phyloP scores from a whole-genome alignment of 2,113 vertebrate species.

The Cinclus mexicanus region DNA sequence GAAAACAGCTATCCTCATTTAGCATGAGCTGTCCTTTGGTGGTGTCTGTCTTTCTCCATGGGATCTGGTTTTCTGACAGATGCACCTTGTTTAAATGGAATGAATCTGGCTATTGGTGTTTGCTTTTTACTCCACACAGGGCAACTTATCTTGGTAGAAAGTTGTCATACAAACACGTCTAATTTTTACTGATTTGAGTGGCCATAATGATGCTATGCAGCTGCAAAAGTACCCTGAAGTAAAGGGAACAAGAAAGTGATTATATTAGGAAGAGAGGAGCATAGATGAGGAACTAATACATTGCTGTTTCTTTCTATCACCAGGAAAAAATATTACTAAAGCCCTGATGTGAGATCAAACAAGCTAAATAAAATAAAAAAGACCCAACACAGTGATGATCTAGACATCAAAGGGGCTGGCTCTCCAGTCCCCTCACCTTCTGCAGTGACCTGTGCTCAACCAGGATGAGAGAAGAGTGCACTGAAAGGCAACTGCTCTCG shows the following conservation, averaged over 20 bases:
- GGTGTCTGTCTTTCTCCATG: not conserved
- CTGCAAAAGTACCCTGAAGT: not conserved
- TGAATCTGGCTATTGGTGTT: not conserved
- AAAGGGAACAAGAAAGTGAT: not conserved
- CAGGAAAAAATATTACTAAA: not conserved
- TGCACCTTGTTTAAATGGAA: not conserved
- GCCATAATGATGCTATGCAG: not conserved
- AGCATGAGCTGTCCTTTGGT: not conserved
- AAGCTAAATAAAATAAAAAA: slow-evolving; percentile 8
- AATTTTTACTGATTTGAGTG: not conserved
- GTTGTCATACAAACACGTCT: not conserved
- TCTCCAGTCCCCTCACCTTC: not conserved
- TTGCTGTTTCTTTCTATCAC: not conserved
- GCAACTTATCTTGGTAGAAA: not conserved
- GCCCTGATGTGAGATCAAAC: not conserved
- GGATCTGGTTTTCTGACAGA: not conserved
- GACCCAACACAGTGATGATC: not conserved
- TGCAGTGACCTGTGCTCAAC: not conserved
- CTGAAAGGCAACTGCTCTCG: not conserved
- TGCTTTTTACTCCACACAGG: not conserved
- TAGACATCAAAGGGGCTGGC: not conserved
- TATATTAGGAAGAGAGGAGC: not conserved
- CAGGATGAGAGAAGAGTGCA: not conserved
- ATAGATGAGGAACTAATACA: not conserved
- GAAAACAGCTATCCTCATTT: not conserved